phyloP scores from a whole-genome alignment of 2,113 vertebrate species.

The Epinephelus moara region DNA sequence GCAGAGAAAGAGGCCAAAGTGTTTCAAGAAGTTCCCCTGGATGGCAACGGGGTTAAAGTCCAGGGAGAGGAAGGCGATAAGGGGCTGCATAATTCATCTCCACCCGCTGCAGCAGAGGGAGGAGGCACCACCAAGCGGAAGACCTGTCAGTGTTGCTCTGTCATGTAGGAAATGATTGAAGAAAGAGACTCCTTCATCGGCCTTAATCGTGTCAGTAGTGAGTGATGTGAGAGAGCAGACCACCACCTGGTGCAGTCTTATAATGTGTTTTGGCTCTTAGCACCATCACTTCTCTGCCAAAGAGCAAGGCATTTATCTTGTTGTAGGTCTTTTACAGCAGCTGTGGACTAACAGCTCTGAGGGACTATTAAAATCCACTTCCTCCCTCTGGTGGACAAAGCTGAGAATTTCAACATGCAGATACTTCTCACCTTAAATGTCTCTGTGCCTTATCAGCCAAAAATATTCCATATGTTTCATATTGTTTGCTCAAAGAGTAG shows the following conservation, averaged over 20 bases:
- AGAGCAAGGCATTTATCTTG: slow-evolving; percentile 12
- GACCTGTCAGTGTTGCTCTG: slow-evolving; percentile 80
- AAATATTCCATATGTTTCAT: neutral
- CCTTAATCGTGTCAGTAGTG: neutral
- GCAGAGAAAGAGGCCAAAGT: slow-evolving; percentile 7
- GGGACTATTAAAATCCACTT: slow-evolving; percentile 47
- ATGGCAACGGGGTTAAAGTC: slow-evolving; percentile 38
- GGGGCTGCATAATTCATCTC: slow-evolving; percentile 12
- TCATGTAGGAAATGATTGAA: slow-evolving; percentile 73
- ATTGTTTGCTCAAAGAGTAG: neutral
- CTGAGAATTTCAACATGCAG: slow-evolving; percentile 29
- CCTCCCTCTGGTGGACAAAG: slow-evolving; percentile 70
- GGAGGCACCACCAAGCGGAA: slow-evolving; percentile 60
- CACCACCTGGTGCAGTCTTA: neutral
- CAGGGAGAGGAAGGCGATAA: slow-evolving; percentile 27
- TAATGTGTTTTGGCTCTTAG: neutral
- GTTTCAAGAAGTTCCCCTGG: slow-evolving; percentile 64
- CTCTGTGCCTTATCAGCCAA: slow-evolving; percentile 3
- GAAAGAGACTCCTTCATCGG: neutral
- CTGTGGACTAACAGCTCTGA: neutral
- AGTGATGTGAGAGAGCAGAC: neutral
- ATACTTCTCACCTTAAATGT: neutral
- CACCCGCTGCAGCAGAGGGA: slow-evolving; percentile 32
- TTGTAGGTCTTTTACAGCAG: neutral
- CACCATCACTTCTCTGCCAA: slow-evolving; percentile 25